phyloP scores from a whole-genome alignment of 2,797 vertebrate species.

The Streptopelia turtur region DNA sequence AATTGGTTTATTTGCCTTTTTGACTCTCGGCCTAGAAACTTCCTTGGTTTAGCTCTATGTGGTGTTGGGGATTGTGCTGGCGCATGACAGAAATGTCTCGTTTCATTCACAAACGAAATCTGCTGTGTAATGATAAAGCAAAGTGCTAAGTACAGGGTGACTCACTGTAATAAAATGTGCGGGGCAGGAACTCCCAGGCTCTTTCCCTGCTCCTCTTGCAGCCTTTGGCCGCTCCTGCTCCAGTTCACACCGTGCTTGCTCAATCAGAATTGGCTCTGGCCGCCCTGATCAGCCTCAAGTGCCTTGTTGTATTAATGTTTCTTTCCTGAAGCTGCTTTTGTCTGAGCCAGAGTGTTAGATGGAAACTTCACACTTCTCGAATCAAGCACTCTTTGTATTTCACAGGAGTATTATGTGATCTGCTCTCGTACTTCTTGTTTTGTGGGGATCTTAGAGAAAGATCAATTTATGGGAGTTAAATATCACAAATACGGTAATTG shows the following conservation, averaged over 20 bases:
- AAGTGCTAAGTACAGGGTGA: neutral
- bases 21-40: conserved; percentile 8
- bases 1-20: neutral
- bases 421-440: neutral
- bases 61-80: conserved; percentile 5
- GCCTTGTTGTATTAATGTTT: neutral
- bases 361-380: neutral
- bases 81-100: neutral
- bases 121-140: neutral
- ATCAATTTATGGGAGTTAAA: neutral
- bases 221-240: neutral
- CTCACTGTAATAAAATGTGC: neutral
- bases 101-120: neutral
- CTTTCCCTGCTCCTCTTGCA: neutral
- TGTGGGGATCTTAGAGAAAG: neutral
- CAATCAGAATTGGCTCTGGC: neutral
- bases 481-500: neutral
- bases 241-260: rapidly evolving
- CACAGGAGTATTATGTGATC: neutral
- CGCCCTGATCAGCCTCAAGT: neutral
- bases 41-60: neutral
- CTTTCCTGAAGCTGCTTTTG: neutral
- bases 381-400: neutral
- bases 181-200: neutral
- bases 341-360: neutral